Conservation (phyloP, 2,888 invertebrate species). For the Encarsia formosa region DNA sequence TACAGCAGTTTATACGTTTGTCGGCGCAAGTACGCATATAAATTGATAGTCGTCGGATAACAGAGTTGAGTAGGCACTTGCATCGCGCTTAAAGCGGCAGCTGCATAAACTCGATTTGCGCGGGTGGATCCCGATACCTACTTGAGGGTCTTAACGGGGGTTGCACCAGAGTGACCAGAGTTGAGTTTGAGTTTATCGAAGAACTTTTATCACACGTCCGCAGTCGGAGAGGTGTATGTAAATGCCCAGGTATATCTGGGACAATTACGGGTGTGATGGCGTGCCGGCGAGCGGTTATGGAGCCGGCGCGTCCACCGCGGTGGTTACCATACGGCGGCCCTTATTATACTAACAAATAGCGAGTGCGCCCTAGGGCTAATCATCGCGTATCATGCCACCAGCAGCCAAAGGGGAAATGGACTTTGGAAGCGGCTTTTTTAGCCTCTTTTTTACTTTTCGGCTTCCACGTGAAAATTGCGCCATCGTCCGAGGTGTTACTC, state of each 20-base stretch:
- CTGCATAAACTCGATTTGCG: not conserved
- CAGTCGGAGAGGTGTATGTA: too few relatives aligned
- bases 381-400: slow-evolving; percentile 50
- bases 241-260: slow-evolving; percentile 47
- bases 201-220: too few relatives aligned
- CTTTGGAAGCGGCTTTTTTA: too few relatives aligned
- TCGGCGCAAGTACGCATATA: slow-evolving; percentile 19
- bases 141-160: too few relatives aligned
- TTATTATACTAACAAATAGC: slow-evolving; percentile 53
- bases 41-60: slow-evolving; percentile 13
- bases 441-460: not conserved
- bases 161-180: too few relatives aligned
- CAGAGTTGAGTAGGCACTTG: not conserved
- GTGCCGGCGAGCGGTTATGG: slow-evolving; percentile 48
- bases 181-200: too few relatives aligned
- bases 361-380: slow-evolving; percentile 44
- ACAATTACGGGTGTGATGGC: slow-evolving; percentile 51
- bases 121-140: too few relatives aligned
- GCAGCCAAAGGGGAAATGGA: not conserved
- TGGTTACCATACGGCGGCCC: slow-evolving; percentile 32
- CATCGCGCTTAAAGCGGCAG: not conserved
- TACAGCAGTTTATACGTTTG: slow-evolving; percentile 21
- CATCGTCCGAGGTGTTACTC: slow-evolving; percentile 30
- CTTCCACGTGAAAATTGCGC: slow-evolving; percentile 14
- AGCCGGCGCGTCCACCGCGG: slow-evolving; percentile 43